These are phyloP conservation scores for Drosophila sturtevanti DNA, from an alignment of 1,140 invertebrate genomes.

Conservation along the genomic window DNA sequence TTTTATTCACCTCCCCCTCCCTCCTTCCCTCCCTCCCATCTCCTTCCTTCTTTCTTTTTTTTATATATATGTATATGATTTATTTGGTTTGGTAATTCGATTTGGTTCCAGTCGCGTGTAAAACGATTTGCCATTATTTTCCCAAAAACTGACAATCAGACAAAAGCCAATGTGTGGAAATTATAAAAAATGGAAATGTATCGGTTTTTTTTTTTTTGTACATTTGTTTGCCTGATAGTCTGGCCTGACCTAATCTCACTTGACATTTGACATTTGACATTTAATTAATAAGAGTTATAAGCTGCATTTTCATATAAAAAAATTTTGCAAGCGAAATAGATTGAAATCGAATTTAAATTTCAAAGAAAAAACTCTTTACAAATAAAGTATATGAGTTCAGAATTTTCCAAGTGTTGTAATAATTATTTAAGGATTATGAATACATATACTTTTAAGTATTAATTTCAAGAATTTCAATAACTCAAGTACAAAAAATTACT, in stretches of 20 bases:
- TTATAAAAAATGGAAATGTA: background rate
- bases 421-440: too few species aligned
- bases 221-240: background rate
- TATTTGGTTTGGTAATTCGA: constrained; percentile 11
- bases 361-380: too few species aligned
- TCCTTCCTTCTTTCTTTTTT: too few species aligned
- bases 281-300: constrained; percentile 30
- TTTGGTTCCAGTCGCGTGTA: constrained; percentile 47
- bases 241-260: constrained; percentile 21
- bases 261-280: constrained; percentile 51
- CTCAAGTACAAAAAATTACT: too few species aligned
- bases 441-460: too few species aligned
- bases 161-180: constrained; percentile 27
- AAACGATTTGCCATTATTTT: constrained; percentile 65
- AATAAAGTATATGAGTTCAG: too few species aligned
- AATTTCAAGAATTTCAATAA: too few species aligned
- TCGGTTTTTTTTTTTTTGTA: background rate
- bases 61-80: too few species aligned
- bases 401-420: too few species aligned
- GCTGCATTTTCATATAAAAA: constrained; percentile 4
- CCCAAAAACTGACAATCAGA: constrained; percentile 42
- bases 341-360: background rate
- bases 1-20: too few species aligned
- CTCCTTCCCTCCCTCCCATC: background rate
- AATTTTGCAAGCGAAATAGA: background rate